Base-by-base conservation (phyloP, 2,888 invertebrate genomes). In the Blera fallax region DNA sequence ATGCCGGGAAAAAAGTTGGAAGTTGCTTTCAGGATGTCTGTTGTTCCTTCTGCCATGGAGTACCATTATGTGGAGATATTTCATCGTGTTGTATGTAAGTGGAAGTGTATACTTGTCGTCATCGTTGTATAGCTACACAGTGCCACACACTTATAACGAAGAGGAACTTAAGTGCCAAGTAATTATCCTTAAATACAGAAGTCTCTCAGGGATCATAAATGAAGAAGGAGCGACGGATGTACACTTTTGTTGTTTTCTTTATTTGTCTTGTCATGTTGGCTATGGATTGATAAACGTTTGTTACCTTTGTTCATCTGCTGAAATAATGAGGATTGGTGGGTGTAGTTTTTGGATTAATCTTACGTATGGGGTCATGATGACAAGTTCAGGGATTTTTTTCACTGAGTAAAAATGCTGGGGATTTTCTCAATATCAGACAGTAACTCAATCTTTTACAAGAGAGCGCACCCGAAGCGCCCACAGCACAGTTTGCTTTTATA, bases 131-230 rank as follows among this genome's bases (percentile, higher is more conserved):
- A 69, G 54, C n/a, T n/a, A 56, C 40, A 43, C 4, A 5, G 34
- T 43, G 18, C 14, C 54, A 69, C 54, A 56, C 24, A 69, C 70
- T 76, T 58, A 72, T 64, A 64, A 70, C 10, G 54, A 79, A 74
- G 67, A 69, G 69, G 34, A 67, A 50, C 83, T 79, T 84, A 69
- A 84, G 79, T 74, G 64, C 14, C 62, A 50, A 48, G 74, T 84
- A 80, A 80, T 84, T 74, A 80, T 84, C 73, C 80, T 84, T 74
- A 74, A 84, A 84, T 24, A 52, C 72, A 67, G 78, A 72, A 72
- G 60, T 54, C 67, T 72, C 82, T 78, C 34, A 37, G 18, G 78
- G 62, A 69, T 67, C 67, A 78, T 60, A 78, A 78, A 52, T 82
- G 72, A 81, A 58, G 50, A 67, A 69, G 64, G 24, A 45, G 48